Evolutionary conservation across 2,888 invertebrate species (phyloP), one percentile per base, ranked within the genome.

Genomic region (Mayetiola destructor): DNA sequence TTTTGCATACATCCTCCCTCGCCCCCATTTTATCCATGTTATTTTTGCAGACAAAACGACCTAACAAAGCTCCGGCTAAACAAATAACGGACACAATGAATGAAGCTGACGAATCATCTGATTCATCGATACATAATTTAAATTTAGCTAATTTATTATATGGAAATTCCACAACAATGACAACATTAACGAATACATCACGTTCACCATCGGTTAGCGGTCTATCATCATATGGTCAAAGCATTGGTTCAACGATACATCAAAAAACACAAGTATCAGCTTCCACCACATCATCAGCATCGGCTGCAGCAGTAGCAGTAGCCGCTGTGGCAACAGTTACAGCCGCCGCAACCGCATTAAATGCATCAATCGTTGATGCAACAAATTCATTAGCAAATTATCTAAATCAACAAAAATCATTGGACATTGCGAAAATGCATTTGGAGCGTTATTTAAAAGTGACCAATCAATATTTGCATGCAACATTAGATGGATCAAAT

Each of bases 401-500:
- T 57, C 63, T 64, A 3, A 66, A 67, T 53, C 67, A 69, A 36
- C 68, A 69, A 58, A 66, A 58, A 27, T 62, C 66, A 4, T 59
- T 73, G 9, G 68, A 68, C 58, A 68, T 72, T 18, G 66, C 68
- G 3, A 70, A 68, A 58, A 72, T 69, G 61, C 69, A 70, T 56
- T 60, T 70, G 5, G 69, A 68, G 58, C 65, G 66, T 23, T 67
- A 68, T 36, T 59, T 66, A 3, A 59, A 64, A 40, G 61, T 69
- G 8, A 68, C 66, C n/a, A 64, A 64, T 59, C 64, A 68, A 58
- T 71, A 70, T 61, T 62, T 66, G 20, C 64, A 64, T 14, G 39
- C 53, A 48, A 56, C 40, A 48, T n/a, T 39, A 10, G 54, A 30
- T 4, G 53, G 53, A 16, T 18, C 52, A 6, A 53, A 52, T 27